Conservation (phyloP, 2,113 vertebrate genomes). For the Microcebus murinus region DNA sequence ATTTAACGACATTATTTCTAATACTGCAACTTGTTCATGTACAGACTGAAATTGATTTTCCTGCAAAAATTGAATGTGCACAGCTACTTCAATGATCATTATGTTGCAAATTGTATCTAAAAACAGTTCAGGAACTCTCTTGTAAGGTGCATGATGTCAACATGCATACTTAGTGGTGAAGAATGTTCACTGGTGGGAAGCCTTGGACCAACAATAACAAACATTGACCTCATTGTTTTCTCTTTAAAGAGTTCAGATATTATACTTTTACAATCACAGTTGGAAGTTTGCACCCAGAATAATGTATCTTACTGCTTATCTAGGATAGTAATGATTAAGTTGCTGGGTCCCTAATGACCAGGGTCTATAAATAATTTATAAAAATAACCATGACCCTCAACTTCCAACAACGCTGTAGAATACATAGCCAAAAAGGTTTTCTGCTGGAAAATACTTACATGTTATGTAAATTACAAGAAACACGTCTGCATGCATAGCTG, state of each 20-base stretch:
- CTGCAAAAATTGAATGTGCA: neutral
- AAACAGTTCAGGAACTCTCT: neutral
- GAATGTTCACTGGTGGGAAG: neutral
- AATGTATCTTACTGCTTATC: neutral
- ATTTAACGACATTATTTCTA: neutral
- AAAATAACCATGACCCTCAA: neutral
- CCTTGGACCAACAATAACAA: neutral
- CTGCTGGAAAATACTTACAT: neutral
- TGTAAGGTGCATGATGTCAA: too few relatives aligned
- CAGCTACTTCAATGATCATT: neutral
- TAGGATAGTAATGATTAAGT: neutral
- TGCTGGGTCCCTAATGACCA: neutral
- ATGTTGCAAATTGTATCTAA: neutral
- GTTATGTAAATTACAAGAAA: neutral
- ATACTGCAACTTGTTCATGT: neutral
- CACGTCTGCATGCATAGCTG: neutral
- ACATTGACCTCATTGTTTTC: neutral
- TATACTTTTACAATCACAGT: neutral
- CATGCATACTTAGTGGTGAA: neutral
- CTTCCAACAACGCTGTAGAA: neutral
- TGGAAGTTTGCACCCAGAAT: neutral
- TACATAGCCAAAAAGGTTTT: neutral
- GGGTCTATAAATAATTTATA: neutral
- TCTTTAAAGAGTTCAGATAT: neutral
- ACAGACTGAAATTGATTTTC: neutral